Evolutionary conservation across 1,140 invertebrate genomes (phyloP), one percentile per base, ranked within the genome.

Genomic region (Heliconius eleuchia): DNA sequence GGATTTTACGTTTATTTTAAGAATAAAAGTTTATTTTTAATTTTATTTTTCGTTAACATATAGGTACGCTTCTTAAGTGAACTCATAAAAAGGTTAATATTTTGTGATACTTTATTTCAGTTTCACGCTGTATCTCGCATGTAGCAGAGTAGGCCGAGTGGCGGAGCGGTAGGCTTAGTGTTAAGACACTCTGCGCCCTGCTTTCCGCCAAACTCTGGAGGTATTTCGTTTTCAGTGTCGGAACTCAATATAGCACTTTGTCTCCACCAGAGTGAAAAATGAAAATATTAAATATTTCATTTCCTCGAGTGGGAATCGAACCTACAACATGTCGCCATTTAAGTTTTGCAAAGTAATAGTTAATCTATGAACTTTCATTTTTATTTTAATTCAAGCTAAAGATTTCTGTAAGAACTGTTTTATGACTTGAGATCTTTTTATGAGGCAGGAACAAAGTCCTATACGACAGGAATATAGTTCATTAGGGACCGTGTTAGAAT

Each of bases 11-110:
- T 84, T 83, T 82, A 89, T 82, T 86, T 88, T 84, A 79, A 85
- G 81, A 81, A 87, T 82, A 71, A 86, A 89, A 91, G 82, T 92
- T 92, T 88, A 80, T 82, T 76, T 80, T 86, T 90, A 86, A 86
- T 87, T 81, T 88, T 87, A 85, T 89, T 90, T 87, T 79, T 90
- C 84, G 74, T 74, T 86, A 39, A 80, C 55, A 79, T 80, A 42
- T 27, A 19, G 39, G 70, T 50, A 77, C 73, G 73, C 13, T n/a
- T 23, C 27, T 30, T 23, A 13, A 16, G n/a, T 46, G n/a, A 27
- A 50, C 50, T 52, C n/a, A 57, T 73, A 73, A 50, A 23, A 77
- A 55, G 7, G 52, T 77, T 57, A 78, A 80, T 60, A 60, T 23
- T 60, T 46, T 46, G 42, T 46, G 3, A 3, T 16, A 46, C 2